Evolutionary conservation across 2,888 invertebrate genomes (phyloP), one percentile per base, ranked within the genome.

Genomic region (Drosophila fungiperda): DNA sequence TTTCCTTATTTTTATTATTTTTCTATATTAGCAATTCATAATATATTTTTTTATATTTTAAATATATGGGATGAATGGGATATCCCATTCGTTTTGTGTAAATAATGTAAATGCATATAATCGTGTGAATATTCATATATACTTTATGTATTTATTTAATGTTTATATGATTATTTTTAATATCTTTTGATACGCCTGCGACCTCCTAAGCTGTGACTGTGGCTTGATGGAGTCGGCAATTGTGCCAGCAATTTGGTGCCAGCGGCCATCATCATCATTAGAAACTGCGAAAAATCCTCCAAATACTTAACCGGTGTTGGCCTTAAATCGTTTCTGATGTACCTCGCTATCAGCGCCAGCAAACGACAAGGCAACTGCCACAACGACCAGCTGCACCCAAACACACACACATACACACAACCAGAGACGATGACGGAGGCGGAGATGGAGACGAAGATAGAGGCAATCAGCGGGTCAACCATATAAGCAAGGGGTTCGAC

Each of bases 251-350:
- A 78, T 75, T 78, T 78, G 72, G 68, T 60, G 71, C 73, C 68
- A 71, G 73, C 63, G 71, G 76, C 76, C 62, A 76, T 87, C 78
- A 87, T 89, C 84, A 84, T 87, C 82, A 87, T 87, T 87, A 87
- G 86, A 87, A 87, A 88, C 87, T 76, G 79, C 79, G 87, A 84
- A 87, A 82, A 84, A 78, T 87, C 89, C 82, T 77, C 82, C 75
- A 81, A 86, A 88, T 73, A 78, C 74, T 48, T 52, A 60, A 35
- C 54, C 59, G 79, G 80, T 73, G 80, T 75, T 79, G 82, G 87
- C 78, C 87, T 87, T 89, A 87, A 87, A 84, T 88, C 72, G 82
- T 87, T 89, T 86, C 84, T 87, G 87, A 81, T 88, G 84, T 75
- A 76, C 68, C 42, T 64, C 65, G 73, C 68, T 35, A 57, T 49